Percentiles rank a stretch among this genome's conserved stretches.
Conservation (phyloP, 2,888 invertebrate genomes). For the Geophilus truncorum region DNA sequence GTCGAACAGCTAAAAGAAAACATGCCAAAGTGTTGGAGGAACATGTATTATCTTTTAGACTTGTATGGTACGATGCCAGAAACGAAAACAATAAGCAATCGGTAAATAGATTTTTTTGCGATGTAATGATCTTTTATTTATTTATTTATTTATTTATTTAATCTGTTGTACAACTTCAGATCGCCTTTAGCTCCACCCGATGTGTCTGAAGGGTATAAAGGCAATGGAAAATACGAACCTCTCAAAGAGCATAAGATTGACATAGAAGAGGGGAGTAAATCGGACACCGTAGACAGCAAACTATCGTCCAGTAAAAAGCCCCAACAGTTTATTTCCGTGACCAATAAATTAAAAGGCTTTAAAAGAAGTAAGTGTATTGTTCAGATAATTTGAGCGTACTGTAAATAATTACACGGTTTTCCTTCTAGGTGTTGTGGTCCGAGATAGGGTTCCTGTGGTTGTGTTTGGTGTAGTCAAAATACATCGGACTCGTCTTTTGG, state of each 20-base stretch:
- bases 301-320: background rate
- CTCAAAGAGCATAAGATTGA: slow-evolving; percentile 41
- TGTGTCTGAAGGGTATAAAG: slow-evolving; percentile 58
- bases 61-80: slow-evolving; percentile 92
- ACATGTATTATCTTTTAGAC: slow-evolving; percentile 84
- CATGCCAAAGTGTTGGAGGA: slow-evolving; percentile 87
- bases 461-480: slow-evolving; percentile 85
- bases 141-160: background rate
- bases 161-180: slow-evolving; percentile 44
- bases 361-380: background rate
- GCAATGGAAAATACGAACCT: slow-evolving; percentile 56
- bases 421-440: slow-evolving; percentile 29
- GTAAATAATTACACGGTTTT: background rate
- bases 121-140: background rate
- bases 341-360: background rate
- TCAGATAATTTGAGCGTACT: background rate
- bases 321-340: background rate
- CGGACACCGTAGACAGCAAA: background rate
- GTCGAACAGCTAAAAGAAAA: slow-evolving; percentile 48
- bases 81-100: slow-evolving; percentile 81
- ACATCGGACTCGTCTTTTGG: slow-evolving; percentile 75
- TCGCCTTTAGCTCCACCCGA: slow-evolving; percentile 58
- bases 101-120: slow-evolving; percentile 47
- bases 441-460: slow-evolving; percentile 43
- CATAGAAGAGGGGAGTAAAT: slow-evolving; percentile 31